Evolutionary conservation across 2,888 invertebrate species (phyloP).

Genomic region (Marasmarcha lunaedactyla): DNA sequence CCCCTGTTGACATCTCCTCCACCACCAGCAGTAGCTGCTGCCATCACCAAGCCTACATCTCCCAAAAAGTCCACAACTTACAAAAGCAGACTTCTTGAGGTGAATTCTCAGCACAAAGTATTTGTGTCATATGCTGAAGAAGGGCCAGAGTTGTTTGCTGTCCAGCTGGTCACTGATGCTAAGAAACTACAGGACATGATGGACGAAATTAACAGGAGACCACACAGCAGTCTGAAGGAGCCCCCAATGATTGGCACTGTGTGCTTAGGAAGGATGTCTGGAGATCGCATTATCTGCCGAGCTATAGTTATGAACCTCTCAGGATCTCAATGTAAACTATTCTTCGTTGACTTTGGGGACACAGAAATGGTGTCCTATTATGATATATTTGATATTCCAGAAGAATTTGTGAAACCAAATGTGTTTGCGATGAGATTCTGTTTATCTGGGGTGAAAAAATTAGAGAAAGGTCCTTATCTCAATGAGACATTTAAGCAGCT

Average conservation of each 20-base stretch:
- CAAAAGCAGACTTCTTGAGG: constrained; percentile 58
- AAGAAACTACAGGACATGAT: constrained; percentile 75
- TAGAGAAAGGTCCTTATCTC: constrained; percentile 69
- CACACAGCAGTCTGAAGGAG: constrained; percentile 72
- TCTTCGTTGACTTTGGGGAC: constrained; percentile 86
- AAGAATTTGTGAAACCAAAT: constrained; percentile 76
- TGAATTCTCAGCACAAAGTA: constrained; percentile 72
- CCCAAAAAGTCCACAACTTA: constrained; percentile 62
- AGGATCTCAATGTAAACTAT: constrained; percentile 79
- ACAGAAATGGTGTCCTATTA: constrained; percentile 78
- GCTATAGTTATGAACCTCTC: constrained; percentile 82
- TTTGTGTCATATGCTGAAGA: constrained; percentile 83
- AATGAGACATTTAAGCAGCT: constrained; percentile 79
- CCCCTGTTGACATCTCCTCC: constrained; percentile 13
- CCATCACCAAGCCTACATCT: constrained; percentile 27
- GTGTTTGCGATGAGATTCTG: constrained; percentile 83
- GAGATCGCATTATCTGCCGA: constrained; percentile 77
- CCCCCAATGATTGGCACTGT: constrained; percentile 81
- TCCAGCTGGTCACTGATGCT: constrained; percentile 75
- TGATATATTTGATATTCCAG: constrained; percentile 81
- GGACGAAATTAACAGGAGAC: constrained; percentile 76
- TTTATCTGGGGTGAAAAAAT: constrained; percentile 76
- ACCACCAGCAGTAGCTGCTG: constrained; percentile 18
- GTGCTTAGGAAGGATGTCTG: constrained; percentile 79
- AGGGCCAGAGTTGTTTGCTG: constrained; percentile 82